Evolutionary conservation across 2,888 invertebrate genomes (phyloP), one percentile per base, ranked within the genome.

Genomic region (Ormyrus pomaceus): DNA sequence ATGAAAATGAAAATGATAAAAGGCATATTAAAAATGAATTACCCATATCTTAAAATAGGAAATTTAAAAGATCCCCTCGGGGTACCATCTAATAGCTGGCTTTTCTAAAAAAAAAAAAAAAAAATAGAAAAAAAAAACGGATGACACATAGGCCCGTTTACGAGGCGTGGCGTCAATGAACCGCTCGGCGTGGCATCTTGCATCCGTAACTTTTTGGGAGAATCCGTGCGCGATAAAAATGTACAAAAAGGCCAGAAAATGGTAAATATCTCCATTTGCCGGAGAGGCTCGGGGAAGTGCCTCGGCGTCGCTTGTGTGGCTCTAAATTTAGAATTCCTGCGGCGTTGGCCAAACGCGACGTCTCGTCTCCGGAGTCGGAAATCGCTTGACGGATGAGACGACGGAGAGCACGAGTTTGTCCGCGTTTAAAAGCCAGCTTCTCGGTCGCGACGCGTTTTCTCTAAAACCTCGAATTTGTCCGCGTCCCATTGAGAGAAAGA

Each of bases 381-480:
- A 82, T 83, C 79, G 81, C 83, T 81, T 85, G 85, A 85, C 83
- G 84, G 81, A 85, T 85, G 84, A 82, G 75, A 82, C 84, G 34
- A 34, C 34, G 59, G 50, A 58, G 48, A 62, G 62, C 51, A 51
- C 53, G 61, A 68, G 59, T 13, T 46, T 58, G 69, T 51, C 50
- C 64, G 68, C 50, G 68, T 69, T 79, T 80, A 82, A 82, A 80
- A 82, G 83, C 80, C 80, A 71, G 11, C 59, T 59, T 61, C 62
- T 53, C 10, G 46, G 46, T 8, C 66, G 19, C 71, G 8, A 10
- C 45, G 13, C 55, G 74, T 72, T 70, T 82, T 82, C 79, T 83
- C 84, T 83, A 83, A 84, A 84, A 84, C 84, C 83, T 83, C 79
- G 82, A 83, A 84, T 85, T 84, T 83, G 84, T 85, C 80, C 82